These are phyloP conservation scores for Oikopleura vanhoeffeni DNA, from an alignment of 23 tunicate species.

Conservation along the genomic window DNA sequence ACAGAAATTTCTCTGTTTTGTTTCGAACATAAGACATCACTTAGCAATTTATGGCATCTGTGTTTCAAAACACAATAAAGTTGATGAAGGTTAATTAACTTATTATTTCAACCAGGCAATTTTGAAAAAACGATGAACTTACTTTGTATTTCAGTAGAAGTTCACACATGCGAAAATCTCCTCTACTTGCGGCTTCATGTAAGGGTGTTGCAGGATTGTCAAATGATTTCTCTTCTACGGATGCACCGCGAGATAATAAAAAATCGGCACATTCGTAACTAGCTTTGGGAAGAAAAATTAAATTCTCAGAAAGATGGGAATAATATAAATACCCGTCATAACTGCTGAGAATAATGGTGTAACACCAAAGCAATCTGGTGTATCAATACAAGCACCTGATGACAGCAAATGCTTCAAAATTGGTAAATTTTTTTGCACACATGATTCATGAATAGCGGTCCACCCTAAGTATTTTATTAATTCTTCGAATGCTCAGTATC, in stretches of 20 bases:
- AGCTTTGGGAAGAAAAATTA: neutral
- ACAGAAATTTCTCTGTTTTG: too few relatives aligned
- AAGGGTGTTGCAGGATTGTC: neutral
- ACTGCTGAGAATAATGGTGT: neutral
- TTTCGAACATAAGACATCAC: too few relatives aligned
- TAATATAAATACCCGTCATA: neutral
- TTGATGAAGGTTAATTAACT: too few relatives aligned
- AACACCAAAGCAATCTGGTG: neutral
- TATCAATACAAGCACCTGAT: neutral
- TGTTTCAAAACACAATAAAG: too few relatives aligned
- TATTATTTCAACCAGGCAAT: too few relatives aligned
- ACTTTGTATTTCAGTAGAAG: neutral
- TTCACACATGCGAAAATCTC: neutral
- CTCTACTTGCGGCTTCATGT: neutral
- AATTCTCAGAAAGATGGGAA: too few relatives aligned
- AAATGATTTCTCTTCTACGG: neutral
- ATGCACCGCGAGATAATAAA: neutral
- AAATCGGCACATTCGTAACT: neutral
- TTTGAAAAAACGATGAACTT: too few relatives aligned
- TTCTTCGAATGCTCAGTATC: too few relatives aligned
- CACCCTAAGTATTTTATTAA: too few relatives aligned
- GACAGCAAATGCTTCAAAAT: neutral
- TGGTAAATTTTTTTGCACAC: neutral
- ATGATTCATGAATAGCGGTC: neutral
- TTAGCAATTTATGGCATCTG: too few relatives aligned